Conservation (phyloP, 2,113 vertebrate species). For the Xenopus borealis region DNA sequence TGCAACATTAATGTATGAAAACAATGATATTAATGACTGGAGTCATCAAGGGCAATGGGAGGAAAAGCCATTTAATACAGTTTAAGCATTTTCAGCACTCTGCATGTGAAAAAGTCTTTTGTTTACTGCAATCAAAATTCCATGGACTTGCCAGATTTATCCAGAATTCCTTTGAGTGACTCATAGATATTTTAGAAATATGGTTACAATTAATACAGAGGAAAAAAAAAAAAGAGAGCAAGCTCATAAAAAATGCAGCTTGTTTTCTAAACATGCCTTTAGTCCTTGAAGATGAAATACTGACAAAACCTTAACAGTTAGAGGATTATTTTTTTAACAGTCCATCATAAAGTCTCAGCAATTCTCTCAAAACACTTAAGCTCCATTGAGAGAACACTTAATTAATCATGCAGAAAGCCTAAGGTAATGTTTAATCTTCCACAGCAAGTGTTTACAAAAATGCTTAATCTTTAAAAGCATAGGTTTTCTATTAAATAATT, state of each 20-base stretch:
- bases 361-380: conserved; percentile 28
- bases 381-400: conserved; percentile 18
- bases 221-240: too few species aligned
- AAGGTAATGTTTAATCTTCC: conserved; percentile 50
- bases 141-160: too few species aligned
- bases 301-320: conserved; percentile 64
- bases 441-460: conserved; percentile 46
- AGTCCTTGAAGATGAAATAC: conserved; percentile 66
- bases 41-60: background rate
- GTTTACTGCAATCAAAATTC: too few species aligned
- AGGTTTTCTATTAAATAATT: background rate
- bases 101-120: too few species aligned
- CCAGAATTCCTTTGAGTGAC: too few species aligned
- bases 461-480: conserved; percentile 32
- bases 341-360: conserved; percentile 25
- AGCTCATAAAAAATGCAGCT: too few species aligned
- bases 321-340: conserved; percentile 52
- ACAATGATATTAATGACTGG: conserved; percentile 41
- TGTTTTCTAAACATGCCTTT: conserved; percentile 52
- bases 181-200: too few species aligned
- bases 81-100: too few species aligned
- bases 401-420: conserved; percentile 48
- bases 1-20: conserved; percentile 47
- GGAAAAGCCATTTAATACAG: too few species aligned
- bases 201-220: too few species aligned